These are phyloP conservation scores for Bombus affinis DNA, from an alignment of 1,140 invertebrate species.

Conservation along the genomic window DNA sequence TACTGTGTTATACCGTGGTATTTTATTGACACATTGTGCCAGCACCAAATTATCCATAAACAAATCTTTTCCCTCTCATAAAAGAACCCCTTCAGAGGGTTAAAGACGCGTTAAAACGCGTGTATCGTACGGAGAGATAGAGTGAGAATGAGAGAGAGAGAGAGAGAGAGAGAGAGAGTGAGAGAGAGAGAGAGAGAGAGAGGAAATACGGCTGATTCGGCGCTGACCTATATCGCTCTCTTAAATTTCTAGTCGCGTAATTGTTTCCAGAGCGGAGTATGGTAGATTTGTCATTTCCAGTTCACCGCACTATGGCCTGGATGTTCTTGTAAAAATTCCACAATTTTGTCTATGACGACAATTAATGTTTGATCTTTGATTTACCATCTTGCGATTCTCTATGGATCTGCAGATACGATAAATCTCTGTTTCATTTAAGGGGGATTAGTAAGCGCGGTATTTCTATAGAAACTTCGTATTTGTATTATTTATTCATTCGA, in stretches of 20 bases:
- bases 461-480: background rate
- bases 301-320: constrained; percentile 35
- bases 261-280: constrained; percentile 27
- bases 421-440: background rate
- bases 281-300: constrained; percentile 44
- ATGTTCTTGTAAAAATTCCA: constrained; percentile 9
- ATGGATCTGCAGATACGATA: too few relatives aligned
- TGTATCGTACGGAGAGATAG: background rate
- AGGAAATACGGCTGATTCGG: constrained; percentile 44
- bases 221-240: constrained; percentile 45
- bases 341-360: too few relatives aligned
- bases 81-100: constrained; percentile 4
- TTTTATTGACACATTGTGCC: background rate
- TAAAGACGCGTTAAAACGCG: constrained; percentile 22
- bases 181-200: background rate
- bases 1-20: background rate
- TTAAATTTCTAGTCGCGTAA: constrained; percentile 46
- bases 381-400: background rate
- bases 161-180: too few relatives aligned
- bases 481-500: too few relatives aligned
- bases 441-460: too few relatives aligned
- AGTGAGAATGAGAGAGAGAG: too few relatives aligned
- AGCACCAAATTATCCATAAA: background rate
- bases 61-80: background rate
- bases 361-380: background rate